Evolutionary conservation across 53 echinoderm and acorn worm species (phyloP).

Genomic region (Echinometra lucunter): DNA sequence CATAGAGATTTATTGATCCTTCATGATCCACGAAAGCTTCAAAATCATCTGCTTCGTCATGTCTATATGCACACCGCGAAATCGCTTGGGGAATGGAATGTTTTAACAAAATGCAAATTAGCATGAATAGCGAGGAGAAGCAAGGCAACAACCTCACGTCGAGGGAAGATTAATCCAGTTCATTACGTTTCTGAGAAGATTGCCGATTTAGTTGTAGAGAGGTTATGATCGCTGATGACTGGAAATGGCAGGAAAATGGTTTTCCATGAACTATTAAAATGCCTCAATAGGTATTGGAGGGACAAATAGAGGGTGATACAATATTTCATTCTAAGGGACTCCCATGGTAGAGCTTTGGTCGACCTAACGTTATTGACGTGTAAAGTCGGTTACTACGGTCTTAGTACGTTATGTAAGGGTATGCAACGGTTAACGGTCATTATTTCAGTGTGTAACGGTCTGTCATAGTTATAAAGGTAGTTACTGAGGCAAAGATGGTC

Average conservation of each 20-base stretch:
- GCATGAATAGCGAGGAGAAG: not conserved
- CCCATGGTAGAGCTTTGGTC: too few relatives aligned
- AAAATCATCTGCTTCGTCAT: not conserved
- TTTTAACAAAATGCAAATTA: conserved; percentile 42
- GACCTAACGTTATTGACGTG: too few relatives aligned
- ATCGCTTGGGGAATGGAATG: not conserved
- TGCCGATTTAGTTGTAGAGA: not conserved
- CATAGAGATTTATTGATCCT: conserved; percentile 27
- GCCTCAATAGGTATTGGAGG: not conserved
- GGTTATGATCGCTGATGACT: not conserved
- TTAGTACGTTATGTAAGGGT: too few relatives aligned
- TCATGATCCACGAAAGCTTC: not conserved
- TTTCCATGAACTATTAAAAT: not conserved
- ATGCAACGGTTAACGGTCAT: too few relatives aligned
- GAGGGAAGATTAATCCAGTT: not conserved
- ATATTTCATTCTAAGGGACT: too few relatives aligned
- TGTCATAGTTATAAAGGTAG: too few relatives aligned
- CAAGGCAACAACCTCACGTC: not conserved
- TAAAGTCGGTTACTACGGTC: too few relatives aligned
- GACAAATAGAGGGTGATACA: too few relatives aligned
- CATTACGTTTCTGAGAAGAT: conserved; percentile 11
- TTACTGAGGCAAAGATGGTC: too few relatives aligned
- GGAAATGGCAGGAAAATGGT: not conserved
- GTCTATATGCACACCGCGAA: not conserved
- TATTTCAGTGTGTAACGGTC: too few relatives aligned